Base-by-base conservation (phyloP, 1,140 invertebrate species). In the Hylaeus volcanicus region DNA sequence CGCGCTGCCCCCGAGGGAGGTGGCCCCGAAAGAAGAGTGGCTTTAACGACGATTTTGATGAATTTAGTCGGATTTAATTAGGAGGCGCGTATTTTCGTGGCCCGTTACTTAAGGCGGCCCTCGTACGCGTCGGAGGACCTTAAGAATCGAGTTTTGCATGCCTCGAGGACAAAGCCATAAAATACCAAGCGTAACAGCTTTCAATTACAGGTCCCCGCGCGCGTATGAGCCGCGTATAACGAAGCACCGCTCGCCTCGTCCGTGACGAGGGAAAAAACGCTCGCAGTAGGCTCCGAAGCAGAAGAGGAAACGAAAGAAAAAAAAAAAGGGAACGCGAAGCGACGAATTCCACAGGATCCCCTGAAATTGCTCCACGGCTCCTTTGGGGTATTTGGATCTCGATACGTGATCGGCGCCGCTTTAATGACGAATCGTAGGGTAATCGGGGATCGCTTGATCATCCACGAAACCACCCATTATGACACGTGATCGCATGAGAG, bases 141-240 rank as follows among this genome's bases (percentile, higher is more conserved):
- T 87, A 86, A 89, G 88, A 90, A 88, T 90, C 79, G 89, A 90
- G 88, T 91, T 91, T 90, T 90, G 87, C 88, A 90, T 91, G 88
- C 85, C 61, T 87, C 87, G 78, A 72, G 90, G 90, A 89, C 87
- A 87, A 88, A 89, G 81, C 75, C 90, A 88, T 92, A 92, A 92
- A 91, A 91, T 91, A 91, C 84, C 85, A 66, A 90, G 89, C 89
- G 88, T 91, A 92, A 91, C 89, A 89, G 87, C 89, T 91, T 92
- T 90, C 89, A 91, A 91, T 91, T 91, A 90, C 84, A 75, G 79
- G 83, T 88, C 86, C 86, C 81, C 79, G 84, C 69, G 79, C 76
- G 81, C 84, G 82, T 81, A 84, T 72, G 80, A 79, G 79, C 65
- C 77, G 64, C 74, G 58, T 61, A 58, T 64, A 65, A 45, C 72